phyloP scores from a whole-genome alignment of 2,113 vertebrate genomes.

The Chauna torquata region DNA sequence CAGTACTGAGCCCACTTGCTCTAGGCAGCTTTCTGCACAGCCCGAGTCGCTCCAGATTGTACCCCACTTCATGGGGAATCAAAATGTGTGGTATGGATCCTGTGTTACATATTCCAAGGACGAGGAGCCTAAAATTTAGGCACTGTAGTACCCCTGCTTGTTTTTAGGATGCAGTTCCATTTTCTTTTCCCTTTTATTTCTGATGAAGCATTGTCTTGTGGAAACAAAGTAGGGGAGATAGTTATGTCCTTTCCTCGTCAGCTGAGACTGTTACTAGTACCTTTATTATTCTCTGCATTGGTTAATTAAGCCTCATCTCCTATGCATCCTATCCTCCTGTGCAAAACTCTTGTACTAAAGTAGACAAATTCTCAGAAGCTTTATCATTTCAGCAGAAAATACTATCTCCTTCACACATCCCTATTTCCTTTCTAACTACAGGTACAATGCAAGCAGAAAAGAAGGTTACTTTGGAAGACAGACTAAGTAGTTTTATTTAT shows the following conservation, averaged over 20 bases:
- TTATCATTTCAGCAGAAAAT: not conserved
- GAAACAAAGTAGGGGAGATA: not conserved
- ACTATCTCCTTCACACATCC: not conserved
- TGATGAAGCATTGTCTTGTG: not conserved
- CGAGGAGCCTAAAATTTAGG: not conserved
- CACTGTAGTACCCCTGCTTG: not conserved
- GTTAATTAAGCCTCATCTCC: not conserved
- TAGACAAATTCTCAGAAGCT: not conserved
- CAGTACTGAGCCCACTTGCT: accelerated
- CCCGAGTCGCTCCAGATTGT: not conserved
- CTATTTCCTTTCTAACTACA: not conserved
- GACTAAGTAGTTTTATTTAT: not conserved
- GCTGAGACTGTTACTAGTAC: not conserved
- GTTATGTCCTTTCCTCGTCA: not conserved
- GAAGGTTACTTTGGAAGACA: not conserved
- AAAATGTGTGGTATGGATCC: accelerated
- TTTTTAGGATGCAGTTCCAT: not conserved
- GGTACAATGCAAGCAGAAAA: not conserved
- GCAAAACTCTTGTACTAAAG: not conserved
- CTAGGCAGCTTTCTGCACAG: not conserved
- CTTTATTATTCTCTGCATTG: not conserved
- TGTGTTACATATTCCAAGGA: not conserved
- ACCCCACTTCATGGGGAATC: not conserved
- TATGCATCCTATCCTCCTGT: not conserved
- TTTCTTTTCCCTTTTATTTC: not conserved